Evolutionary conservation across 2,113 vertebrate genomes (phyloP), one percentile per base, ranked within the genome.

Genomic region (Eptesicus fuscus): DNA sequence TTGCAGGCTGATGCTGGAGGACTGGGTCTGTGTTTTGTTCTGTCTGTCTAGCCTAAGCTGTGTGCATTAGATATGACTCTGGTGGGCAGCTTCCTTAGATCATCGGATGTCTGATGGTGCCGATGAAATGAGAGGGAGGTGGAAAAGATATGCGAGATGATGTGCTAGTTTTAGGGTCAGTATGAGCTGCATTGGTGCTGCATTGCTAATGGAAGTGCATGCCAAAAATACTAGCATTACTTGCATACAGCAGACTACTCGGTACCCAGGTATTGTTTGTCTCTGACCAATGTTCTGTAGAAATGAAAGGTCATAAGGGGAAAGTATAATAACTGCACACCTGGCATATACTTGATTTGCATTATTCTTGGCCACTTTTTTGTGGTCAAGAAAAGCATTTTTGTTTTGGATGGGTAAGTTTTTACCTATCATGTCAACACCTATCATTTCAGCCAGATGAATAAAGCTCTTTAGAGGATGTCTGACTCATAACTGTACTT

Each of bases 101-200:
- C 71, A 3, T 2, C 1, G 1, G 61, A 47, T 61, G 37, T 69
- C 51, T 74, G 25, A n/a, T 1, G 1, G 51, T 69, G 71, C 86
- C 0, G 3, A 51, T 76, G 44, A 56, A 37, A 47, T 17, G 77
- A 47, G 42, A 40, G 73, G 32, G 51, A 79, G 67, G 37, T 25
- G 53, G 80, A 30, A 63, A 93, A 76, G 91, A 65, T 32, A 10
- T 42, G 13, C 28, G 56, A 61, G 53, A 4, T 35, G 35, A 16
- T 84, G 42, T 16, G n/a, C 78, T 82, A 44, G 83, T 73, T 92
- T 95, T 92, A 93, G 91, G 95, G 96, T 95, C 95, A 83, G 70
- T 18, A 47, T 63, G 70, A 85, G 37, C 88, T 89, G 92, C 95
- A 82, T 7, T 35, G 37, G 23, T 70, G 56, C 94, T 94, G 95